A percentile compares a stretch with the other conserved stretches of the same genome.
These are phyloP conservation scores for Erinaceus europaeus DNA, from an alignment of 2,113 vertebrate genomes.

Conservation along the genomic window DNA sequence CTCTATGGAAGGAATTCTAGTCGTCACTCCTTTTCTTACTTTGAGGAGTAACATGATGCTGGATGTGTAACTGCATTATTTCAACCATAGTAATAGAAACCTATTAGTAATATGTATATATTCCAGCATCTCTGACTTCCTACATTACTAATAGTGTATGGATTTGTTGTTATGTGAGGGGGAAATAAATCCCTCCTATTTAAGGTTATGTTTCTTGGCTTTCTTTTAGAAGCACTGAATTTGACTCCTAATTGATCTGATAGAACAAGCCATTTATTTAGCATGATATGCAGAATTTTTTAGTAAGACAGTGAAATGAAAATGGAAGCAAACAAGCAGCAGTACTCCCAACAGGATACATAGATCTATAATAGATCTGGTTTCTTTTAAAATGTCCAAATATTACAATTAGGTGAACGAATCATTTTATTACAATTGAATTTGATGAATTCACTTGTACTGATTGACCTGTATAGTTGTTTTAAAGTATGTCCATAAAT, in stretches of 20 bases:
- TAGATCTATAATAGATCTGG: no score
- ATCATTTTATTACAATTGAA: neutral
- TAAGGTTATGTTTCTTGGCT: neutral
- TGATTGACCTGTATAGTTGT: neutral
- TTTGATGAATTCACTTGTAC: neutral
- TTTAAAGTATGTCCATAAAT: slow-evolving; percentile 5
- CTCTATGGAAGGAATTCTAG: slow-evolving; percentile 10
- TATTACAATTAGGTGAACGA: slow-evolving; percentile 35
- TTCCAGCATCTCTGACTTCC: neutral
- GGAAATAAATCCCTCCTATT: neutral
- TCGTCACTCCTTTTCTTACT: neutral
- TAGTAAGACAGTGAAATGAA: neutral
- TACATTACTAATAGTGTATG: no score
- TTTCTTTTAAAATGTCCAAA: neutral
- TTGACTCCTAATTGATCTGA: neutral
- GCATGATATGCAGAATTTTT: neutral
- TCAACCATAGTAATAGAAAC: neutral
- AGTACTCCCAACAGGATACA: neutral
- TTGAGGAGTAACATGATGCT: neutral
- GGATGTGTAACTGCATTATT: neutral
- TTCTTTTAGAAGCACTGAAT: neutral
- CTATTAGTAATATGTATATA: no score
- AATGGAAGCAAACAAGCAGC: slow-evolving; percentile 7
- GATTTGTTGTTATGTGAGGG: neutral
- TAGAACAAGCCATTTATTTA: slow-evolving; percentile 8